These are phyloP conservation scores for Caenorhabditis plicata DNA, from an alignment of 2,888 invertebrate species.

Conservation along the genomic window DNA sequence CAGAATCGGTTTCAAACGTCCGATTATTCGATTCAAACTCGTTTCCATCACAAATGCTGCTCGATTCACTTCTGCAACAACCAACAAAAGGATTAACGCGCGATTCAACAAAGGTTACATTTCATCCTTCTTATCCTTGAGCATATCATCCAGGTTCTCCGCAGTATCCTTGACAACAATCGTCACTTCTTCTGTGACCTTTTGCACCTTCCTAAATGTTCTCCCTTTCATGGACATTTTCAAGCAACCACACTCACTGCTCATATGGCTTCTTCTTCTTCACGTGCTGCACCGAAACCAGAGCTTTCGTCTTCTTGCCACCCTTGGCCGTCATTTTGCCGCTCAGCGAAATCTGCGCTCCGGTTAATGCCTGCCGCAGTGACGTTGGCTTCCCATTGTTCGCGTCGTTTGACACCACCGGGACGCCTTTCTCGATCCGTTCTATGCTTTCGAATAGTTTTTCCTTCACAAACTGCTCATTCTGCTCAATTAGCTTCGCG, in stretches of 20 bases:
- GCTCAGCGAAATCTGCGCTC: constrained; percentile 39
- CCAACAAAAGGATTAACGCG: background rate
- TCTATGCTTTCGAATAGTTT: constrained; percentile 65
- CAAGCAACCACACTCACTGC: too few species aligned
- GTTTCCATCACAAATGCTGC: constrained; percentile 11
- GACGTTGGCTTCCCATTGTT: constrained; percentile 40
- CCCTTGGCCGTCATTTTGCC: constrained; percentile 32
- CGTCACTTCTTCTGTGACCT: too few species aligned
- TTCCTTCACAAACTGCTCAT: constrained; percentile 57
- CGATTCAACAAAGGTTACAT: background rate
- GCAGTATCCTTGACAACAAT: too few species aligned
- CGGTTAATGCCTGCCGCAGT: constrained; percentile 43
- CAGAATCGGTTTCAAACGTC: constrained; percentile 3
- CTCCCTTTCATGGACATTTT: constrained; percentile 16
- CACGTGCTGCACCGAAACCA: constrained; percentile 36
- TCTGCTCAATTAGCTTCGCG: constrained; percentile 58
- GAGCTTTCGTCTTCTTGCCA: constrained; percentile 27
- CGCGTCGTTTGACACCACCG: constrained; percentile 13
- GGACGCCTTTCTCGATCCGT: constrained; percentile 62
- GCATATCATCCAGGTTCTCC: constrained; percentile 2
- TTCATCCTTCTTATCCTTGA: constrained; percentile 5
- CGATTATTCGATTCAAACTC: constrained; percentile 13
- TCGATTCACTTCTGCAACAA: background rate
- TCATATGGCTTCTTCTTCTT: constrained; percentile 44
- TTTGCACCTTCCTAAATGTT: constrained; percentile 11